phyloP scores from a whole-genome alignment of 1,140 invertebrate species.

The Chironomus striatipennis region DNA sequence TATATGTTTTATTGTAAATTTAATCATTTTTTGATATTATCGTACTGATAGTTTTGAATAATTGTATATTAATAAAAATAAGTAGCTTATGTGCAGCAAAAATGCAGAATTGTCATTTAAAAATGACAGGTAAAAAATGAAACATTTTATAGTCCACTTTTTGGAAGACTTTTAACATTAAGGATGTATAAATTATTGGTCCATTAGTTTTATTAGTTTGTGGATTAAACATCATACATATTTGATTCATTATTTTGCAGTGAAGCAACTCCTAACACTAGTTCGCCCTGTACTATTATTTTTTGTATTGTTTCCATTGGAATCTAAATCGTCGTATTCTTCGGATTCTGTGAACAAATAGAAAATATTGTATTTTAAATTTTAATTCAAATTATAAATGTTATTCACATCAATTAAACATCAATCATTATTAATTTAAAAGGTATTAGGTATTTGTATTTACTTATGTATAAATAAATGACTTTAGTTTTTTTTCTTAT shows the following conservation, averaged over 20 bases:
- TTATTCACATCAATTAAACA: not conserved
- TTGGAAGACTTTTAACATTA: not conserved
- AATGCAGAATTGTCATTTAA: not conserved
- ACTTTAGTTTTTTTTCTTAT: not conserved
- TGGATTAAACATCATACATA: not conserved
- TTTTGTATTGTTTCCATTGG: not conserved
- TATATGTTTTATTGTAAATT: not conserved
- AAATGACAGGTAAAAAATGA: not conserved
- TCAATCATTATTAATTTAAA: not conserved
- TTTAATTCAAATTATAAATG: not conserved
- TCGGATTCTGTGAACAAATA: not conserved
- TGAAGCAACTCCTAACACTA: slow-evolving; percentile 1
- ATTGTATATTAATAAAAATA: not conserved
- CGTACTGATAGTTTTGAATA: not conserved
- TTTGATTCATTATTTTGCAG: not conserved
- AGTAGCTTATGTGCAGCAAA: not conserved
- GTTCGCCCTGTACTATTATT: not conserved
- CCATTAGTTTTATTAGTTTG: not conserved
- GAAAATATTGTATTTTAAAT: not conserved
- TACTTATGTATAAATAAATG: not conserved
- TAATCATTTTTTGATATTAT: not conserved
- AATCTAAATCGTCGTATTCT: not conserved
- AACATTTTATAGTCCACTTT: not conserved
- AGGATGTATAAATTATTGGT: not conserved
- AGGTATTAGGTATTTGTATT: not conserved